Conservation (phyloP, 2,888 invertebrate genomes). For the Tribolium freemani region DNA sequence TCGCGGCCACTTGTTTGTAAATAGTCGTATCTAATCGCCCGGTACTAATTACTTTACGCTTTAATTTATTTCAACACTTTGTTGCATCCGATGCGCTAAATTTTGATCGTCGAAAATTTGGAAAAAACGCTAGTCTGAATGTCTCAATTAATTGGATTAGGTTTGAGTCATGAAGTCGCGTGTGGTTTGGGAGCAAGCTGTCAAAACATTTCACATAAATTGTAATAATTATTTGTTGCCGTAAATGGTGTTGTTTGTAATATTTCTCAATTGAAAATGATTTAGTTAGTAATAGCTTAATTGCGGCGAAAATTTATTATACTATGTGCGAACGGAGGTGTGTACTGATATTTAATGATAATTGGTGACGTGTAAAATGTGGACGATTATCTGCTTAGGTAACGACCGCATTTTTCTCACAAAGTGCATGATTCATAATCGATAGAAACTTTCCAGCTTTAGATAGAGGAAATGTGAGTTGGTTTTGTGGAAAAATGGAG, state of each 20-base stretch:
- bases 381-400: slow-evolving; percentile 1
- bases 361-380: not conserved
- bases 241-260: slow-evolving; percentile 7
- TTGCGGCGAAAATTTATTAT: slow-evolving; percentile 2
- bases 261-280: slow-evolving; percentile 10
- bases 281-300: slow-evolving; percentile 19
- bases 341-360: slow-evolving; percentile 11
- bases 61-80: slow-evolving; percentile 19
- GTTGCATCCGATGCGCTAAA: slow-evolving; percentile 1
- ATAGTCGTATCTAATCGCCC: slow-evolving; percentile 19
- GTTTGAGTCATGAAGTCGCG: too few relatives aligned
- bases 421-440: not conserved
- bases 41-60: slow-evolving; percentile 4
- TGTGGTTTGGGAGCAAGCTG: too few relatives aligned
- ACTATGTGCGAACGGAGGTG: slow-evolving; percentile 16
- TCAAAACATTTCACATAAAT: slow-evolving; percentile 1
- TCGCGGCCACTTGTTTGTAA: slow-evolving; percentile 10
- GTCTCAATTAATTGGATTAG: too few relatives aligned
- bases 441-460: not conserved
- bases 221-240: slow-evolving; percentile 5
- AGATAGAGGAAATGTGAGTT: not conserved
- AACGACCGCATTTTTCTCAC: slow-evolving; percentile 16
- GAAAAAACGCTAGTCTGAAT: too few relatives aligned
- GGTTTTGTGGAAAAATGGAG: not conserved
- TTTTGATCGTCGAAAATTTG: not conserved